A percentile compares a stretch with the other conserved stretches of the same genome.
phyloP scores from a whole-genome alignment of 1,140 invertebrate genomes.

The Sitophilus oryzae region DNA sequence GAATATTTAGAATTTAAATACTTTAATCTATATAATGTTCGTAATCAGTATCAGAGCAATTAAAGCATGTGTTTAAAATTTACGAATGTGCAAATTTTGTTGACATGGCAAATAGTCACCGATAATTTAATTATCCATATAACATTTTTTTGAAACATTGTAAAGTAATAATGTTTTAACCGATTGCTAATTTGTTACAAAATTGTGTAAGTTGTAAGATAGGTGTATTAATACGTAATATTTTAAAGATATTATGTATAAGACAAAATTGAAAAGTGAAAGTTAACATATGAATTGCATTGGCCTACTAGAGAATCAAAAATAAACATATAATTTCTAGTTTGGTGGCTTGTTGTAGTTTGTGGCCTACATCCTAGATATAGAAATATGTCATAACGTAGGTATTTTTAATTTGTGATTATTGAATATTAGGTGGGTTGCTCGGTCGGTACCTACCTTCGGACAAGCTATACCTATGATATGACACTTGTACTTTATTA shows the following conservation, averaged over 20 bases:
- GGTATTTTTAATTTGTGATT: no score
- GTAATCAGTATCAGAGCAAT: no score
- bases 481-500: no score
- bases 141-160: no score
- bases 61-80: background rate
- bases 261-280: slow-evolving; percentile 2
- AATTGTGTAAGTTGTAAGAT: slow-evolving; percentile 4
- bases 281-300: background rate
- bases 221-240: slow-evolving; percentile 4
- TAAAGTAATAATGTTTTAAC: background rate
- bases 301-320: background rate
- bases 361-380: slow-evolving; percentile 1
- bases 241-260: background rate
- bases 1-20: no score
- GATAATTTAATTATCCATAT: background rate
- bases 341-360: background rate
- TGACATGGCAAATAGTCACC: background rate
- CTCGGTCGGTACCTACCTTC: no score
- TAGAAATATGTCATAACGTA: no score
- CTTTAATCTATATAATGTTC: no score
- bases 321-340: slow-evolving; percentile 5
- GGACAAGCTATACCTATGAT: no score
- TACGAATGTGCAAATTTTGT: background rate
- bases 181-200: background rate
- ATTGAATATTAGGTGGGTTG: no score